Percentiles rank a stretch among this genome's conserved stretches.
phyloP scores from a whole-genome alignment of 2,113 vertebrate genomes.

The Elachura formosa region DNA sequence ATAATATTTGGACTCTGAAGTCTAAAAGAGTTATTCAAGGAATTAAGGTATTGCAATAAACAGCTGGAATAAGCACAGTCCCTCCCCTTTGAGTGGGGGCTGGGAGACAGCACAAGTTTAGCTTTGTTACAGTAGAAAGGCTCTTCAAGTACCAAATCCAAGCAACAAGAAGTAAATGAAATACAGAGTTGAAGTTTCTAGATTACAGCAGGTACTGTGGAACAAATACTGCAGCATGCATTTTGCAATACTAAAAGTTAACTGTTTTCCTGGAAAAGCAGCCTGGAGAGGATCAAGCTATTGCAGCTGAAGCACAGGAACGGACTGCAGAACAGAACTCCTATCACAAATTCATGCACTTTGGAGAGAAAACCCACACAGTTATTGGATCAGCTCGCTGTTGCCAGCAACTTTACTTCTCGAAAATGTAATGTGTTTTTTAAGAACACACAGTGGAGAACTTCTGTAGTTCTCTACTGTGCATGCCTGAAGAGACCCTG shows the following conservation, averaged over 20 bases:
- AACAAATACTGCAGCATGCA: rapidly evolving
- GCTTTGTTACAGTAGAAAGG: background rate
- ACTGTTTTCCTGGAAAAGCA: background rate
- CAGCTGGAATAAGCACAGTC: background rate
- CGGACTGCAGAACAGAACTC: background rate
- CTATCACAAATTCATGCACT: background rate
- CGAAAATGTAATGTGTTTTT: background rate
- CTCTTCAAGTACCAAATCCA: background rate
- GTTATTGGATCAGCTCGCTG: background rate
- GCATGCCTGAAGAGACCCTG: background rate
- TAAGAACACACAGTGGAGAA: background rate
- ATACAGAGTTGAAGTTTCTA: background rate
- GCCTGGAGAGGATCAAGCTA: background rate
- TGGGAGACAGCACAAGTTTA: background rate
- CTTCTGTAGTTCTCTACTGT: background rate
- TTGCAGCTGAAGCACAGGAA: background rate
- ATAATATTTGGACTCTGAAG: background rate
- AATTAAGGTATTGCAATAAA: background rate
- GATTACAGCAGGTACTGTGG: background rate
- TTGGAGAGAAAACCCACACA: background rate
- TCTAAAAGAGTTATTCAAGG: background rate
- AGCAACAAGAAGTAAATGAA: background rate
- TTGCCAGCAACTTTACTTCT: background rate
- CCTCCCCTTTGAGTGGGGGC: background rate
- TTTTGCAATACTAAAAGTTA: background rate